These are phyloP conservation scores for Epirrhoe tristata DNA, from an alignment of 2,888 invertebrate genomes.

Conservation along the genomic window DNA sequence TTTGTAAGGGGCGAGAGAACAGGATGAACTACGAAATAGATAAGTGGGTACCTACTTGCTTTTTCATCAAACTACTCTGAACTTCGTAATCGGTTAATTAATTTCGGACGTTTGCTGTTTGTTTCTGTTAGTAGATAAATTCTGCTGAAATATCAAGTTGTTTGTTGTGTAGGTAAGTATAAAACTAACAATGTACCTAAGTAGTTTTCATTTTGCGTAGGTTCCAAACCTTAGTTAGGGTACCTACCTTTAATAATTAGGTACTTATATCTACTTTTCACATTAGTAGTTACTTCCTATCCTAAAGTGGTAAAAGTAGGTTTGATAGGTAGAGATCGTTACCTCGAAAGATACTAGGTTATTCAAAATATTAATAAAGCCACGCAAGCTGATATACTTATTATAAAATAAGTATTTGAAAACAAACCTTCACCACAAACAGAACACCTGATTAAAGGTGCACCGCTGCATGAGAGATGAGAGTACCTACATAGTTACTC, in stretches of 20 bases:
- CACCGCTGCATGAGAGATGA: not conserved
- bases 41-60: not conserved
- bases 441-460: constrained; percentile 1
- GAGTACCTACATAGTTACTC: no score
- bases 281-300: no score
- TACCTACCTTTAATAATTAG: no score
- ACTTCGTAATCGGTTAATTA: not conserved
- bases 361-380: not conserved
- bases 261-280: no score
- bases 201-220: no score
- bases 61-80: not conserved
- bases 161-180: not conserved
- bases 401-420: not conserved
- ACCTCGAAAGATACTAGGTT: not conserved
- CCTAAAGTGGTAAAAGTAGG: no score
- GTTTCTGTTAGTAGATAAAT: not conserved
- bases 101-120: not conserved
- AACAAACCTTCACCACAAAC: not conserved
- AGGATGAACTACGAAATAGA: not conserved
- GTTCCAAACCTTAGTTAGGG: no score
- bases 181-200: no score
- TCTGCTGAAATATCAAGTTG: not conserved
- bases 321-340: no score
- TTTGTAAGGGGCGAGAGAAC: not conserved
- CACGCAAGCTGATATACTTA: not conserved